These are phyloP conservation scores for Helogale parvula DNA, from an alignment of 2,113 vertebrate genomes.

Conservation along the genomic window DNA sequence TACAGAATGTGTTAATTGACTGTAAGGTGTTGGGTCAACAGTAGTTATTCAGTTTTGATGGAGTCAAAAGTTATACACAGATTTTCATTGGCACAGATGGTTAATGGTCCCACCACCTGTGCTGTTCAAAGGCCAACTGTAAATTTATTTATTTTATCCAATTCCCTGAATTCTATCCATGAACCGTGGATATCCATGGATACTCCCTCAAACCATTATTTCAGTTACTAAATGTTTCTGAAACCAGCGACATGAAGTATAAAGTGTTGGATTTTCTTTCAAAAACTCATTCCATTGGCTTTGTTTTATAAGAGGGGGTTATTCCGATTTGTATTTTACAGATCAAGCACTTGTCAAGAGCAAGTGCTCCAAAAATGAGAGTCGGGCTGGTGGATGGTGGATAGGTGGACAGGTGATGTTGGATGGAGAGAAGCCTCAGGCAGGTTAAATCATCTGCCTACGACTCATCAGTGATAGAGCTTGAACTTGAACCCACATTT, in stretches of 20 bases:
- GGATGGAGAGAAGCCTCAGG: background rate
- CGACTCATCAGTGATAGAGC: background rate
- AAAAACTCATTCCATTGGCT: constrained; percentile 32
- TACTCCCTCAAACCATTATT: background rate
- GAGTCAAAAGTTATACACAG: background rate
- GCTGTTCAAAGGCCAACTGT: background rate
- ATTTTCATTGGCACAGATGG: background rate
- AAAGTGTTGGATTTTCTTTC: constrained; percentile 22
- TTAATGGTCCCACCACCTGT: background rate
- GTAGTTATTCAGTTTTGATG: background rate
- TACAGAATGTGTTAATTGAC: background rate
- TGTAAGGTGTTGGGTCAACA: background rate
- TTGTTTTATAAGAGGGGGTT: constrained; percentile 15
- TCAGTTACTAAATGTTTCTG: background rate
- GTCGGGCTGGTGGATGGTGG: background rate
- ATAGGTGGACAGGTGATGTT: background rate
- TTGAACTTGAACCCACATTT: background rate
- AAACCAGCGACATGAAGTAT: background rate
- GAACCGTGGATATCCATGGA: background rate
- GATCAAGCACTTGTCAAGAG: constrained; percentile 12
- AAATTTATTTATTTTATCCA: background rate
- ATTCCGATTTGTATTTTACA: constrained; percentile 11
- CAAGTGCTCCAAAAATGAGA: background rate
- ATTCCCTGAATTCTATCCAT: background rate
- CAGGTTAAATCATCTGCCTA: background rate